Conservation (phyloP, 23 tunicate species). For the Halocynthia roretzi region DNA sequence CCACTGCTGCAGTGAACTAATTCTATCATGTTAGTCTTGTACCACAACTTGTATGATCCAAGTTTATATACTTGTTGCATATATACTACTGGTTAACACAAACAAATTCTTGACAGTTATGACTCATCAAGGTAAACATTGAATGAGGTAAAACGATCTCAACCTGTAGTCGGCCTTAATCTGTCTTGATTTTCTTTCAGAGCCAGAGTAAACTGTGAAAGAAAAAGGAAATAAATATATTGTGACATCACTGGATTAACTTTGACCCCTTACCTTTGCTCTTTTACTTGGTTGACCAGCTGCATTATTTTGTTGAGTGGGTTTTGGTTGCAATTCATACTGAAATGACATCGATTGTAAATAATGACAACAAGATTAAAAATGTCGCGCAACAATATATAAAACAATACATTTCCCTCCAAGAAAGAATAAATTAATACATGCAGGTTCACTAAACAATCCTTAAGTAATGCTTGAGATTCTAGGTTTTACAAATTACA, state of each 20-base stretch:
- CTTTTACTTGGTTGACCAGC: conserved; percentile 19
- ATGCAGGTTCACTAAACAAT: too few species aligned
- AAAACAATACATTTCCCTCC: too few species aligned
- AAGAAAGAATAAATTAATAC: too few species aligned
- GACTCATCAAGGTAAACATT: too few species aligned
- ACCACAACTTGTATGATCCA: not conserved
- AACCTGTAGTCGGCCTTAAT: conserved; percentile 13
- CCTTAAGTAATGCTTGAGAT: too few species aligned
- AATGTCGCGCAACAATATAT: too few species aligned
- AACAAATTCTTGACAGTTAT: too few species aligned
- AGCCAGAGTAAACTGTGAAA: conserved; percentile 3
- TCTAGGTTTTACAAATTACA: too few species aligned
- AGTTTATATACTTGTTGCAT: not conserved
- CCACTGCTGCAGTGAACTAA: too few species aligned
- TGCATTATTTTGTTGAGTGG: not conserved
- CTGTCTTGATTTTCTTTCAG: conserved; percentile 20
- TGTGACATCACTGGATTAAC: not conserved
- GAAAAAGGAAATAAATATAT: not conserved
- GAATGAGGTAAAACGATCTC: too few species aligned
- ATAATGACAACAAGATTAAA: too few species aligned
- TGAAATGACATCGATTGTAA: not conserved
- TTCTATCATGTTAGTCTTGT: too few species aligned
- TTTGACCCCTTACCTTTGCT: conserved; percentile 10
- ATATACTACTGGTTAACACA: conserved; percentile 14
- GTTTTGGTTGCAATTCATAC: not conserved